phyloP scores from a whole-genome alignment of 2,888 invertebrate genomes.

The Mycogona germanica region DNA sequence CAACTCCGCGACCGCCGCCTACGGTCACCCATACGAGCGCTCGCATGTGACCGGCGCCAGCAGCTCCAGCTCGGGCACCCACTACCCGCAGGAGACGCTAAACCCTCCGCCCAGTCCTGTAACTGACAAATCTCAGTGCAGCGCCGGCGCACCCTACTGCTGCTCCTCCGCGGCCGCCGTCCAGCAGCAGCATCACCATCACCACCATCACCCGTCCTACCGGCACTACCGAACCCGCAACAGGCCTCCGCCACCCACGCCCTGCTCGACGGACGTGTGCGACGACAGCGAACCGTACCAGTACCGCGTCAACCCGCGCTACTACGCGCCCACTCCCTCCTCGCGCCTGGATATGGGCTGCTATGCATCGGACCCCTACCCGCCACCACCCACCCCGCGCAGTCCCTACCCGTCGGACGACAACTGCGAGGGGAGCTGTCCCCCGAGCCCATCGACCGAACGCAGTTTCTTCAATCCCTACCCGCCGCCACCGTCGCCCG shows the following conservation, averaged over 20 bases:
- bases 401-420: slow-evolving; percentile 59
- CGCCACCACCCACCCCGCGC: slow-evolving; percentile 61
- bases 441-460: slow-evolving; percentile 48
- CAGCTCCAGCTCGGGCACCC: slow-evolving; percentile 49
- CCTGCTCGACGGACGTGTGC: slow-evolving; percentile 87
- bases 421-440: slow-evolving; percentile 30
- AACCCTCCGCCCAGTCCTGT: slow-evolving; percentile 89
- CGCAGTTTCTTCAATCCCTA: slow-evolving; percentile 65
- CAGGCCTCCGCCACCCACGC: slow-evolving; percentile 84
- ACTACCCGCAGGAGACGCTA: slow-evolving; percentile 69
- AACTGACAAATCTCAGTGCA: slow-evolving; percentile 41
- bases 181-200: slow-evolving; percentile 14
- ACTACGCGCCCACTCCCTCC: slow-evolving; percentile 22
- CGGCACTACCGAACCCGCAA: slow-evolving; percentile 56
- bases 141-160: slow-evolving; percentile 21
- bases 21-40: slow-evolving; percentile 38
- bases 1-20: slow-evolving; percentile 37
- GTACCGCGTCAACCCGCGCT: slow-evolving; percentile 9
- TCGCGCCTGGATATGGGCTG: slow-evolving; percentile 36
- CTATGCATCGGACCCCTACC: slow-evolving; percentile 55
- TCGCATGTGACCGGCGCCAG: slow-evolving; percentile 58
- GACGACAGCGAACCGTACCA: slow-evolving; percentile 43
- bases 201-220: slow-evolving; percentile 48
- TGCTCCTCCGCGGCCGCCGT: slow-evolving; percentile 18
- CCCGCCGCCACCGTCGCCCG: slow-evolving; percentile 76